Evolutionary conservation across 2,113 vertebrate species (phyloP), one percentile per base, ranked within the genome.

Genomic region (Montifringilla adamsi): DNA sequence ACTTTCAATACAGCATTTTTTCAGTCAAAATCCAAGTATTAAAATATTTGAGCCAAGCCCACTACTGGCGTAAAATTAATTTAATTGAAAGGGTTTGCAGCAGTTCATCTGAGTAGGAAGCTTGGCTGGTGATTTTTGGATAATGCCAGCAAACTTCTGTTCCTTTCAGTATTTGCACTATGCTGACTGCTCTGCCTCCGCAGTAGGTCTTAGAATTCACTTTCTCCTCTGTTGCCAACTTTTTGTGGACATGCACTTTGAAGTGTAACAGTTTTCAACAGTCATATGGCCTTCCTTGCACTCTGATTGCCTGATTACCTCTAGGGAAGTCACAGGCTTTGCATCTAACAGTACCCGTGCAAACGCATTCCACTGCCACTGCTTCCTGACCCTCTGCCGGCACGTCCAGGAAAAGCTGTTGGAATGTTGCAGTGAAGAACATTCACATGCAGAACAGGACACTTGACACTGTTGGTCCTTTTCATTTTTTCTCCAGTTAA

Each of bases 161-260:
- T 90, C 44, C 82, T 79, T 89, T 93, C 91, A 93, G 92, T 95
- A 95, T 96, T 97, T 96, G 93, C 93, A 95, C 93, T 87, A 60
- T 69, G 73, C 95, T 84, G 27, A 35, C 89, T 96, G 92, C 93
- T 94, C 89, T 94, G 95, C 82, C 80, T 91, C 95, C 79, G 94
- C 92, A 72, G 46, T 94, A 91, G 95, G 64, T 91, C 90, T 92
- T 96, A 89, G 93, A 92, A 91, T 88, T 96, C 85, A 85, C 81
- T 94, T 81, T 95, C 90, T 95, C 43, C 76, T 90, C 93, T 59
- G 76, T 96, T 95, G 93, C 76, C 91, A 91, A 56, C 92, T 93
- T 97, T 91, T 94, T 3, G 73, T 70, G 89, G 83, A 96, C 63
- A 60, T 92, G 91, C 96, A 94, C 86, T 94, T 95, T 47, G 84